A percentile compares a stretch with the other conserved stretches of the same genome.
phyloP scores from a whole-genome alignment of 2,888 invertebrate species.

The Heliconius ethilla region DNA sequence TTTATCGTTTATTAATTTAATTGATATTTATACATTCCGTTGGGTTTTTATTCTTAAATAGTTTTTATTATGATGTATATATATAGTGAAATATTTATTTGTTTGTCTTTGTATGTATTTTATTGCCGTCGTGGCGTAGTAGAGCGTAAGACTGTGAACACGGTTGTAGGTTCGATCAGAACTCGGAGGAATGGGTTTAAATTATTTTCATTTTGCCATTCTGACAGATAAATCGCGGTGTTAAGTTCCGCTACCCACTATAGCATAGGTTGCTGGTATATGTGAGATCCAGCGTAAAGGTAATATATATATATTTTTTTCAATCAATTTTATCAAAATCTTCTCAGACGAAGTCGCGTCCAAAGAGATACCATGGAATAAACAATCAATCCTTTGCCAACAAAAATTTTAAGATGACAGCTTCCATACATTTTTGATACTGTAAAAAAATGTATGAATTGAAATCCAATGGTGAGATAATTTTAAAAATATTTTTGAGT shows the following conservation, averaged over 20 bases:
- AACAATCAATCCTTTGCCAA: neutral
- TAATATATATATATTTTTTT: too few species aligned
- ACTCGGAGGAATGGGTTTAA: too few species aligned
- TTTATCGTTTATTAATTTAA: constrained; percentile 39
- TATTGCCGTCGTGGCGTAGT: too few species aligned
- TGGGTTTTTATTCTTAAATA: neutral
- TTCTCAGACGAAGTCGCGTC: neutral
- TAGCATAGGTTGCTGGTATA: too few species aligned
- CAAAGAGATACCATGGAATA: neutral
- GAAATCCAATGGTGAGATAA: neutral
- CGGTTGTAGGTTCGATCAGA: too few species aligned
- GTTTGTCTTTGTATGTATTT: too few species aligned
- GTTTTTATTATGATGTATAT: neutral
- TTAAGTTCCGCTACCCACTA: too few species aligned
- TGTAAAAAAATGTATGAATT: neutral
- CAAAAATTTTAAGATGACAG: neutral
- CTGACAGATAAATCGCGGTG: too few species aligned
- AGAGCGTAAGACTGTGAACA: too few species aligned
- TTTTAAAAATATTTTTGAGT: neutral
- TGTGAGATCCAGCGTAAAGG: too few species aligned
- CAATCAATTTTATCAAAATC: neutral
- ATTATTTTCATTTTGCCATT: too few species aligned
- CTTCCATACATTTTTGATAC: neutral
- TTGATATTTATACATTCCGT: neutral
- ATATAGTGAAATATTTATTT: too few species aligned